These are phyloP conservation scores for Ethmia dodecea DNA, from an alignment of 2,888 invertebrate genomes.

Conservation along the genomic window DNA sequence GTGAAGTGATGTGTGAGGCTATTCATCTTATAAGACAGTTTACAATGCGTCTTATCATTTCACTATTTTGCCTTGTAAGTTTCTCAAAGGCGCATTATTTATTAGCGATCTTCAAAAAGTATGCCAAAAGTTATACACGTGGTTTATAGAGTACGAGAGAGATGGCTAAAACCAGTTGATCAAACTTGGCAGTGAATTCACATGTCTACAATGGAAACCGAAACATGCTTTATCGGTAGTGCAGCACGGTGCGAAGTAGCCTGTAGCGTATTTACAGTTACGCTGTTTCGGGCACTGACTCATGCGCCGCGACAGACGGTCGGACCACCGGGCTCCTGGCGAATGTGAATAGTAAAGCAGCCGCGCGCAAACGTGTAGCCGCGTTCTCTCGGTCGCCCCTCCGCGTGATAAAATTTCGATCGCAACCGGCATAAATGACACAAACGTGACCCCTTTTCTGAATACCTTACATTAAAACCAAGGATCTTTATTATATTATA, in stretches of 20 bases:
- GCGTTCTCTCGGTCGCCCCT: conserved; percentile 31
- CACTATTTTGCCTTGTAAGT: conserved; percentile 17
- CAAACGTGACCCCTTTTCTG: not conserved
- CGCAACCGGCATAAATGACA: conserved; percentile 27
- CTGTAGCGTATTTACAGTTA: conserved; percentile 23
- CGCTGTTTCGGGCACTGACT: conserved; percentile 41
- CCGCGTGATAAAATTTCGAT: conserved; percentile 34
- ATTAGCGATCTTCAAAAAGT: conserved; percentile 27
- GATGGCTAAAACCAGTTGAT: conserved; percentile 58
- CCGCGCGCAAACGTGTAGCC: conserved; percentile 51
- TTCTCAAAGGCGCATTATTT: conserved; percentile 11
- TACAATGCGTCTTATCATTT: conserved; percentile 27
- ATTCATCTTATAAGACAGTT: conserved; percentile 32
- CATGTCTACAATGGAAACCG: conserved; percentile 12
- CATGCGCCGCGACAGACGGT: conserved; percentile 47
- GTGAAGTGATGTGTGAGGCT: conserved; percentile 31
- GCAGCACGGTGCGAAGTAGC: conserved; percentile 19
- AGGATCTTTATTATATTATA: too few relatives aligned
- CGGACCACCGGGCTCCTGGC: conserved; percentile 35
- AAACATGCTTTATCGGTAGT: conserved; percentile 29
- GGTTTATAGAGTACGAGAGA: conserved; percentile 40
- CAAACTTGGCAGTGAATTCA: conserved; percentile 70
- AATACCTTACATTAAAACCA: too few relatives aligned
- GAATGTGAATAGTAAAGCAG: conserved; percentile 59
- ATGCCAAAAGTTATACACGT: conserved; percentile 51